A percentile compares a stretch with the other conserved stretches of the same genome.
Evolutionary conservation across 2,888 invertebrate species (phyloP).

Genomic region (Ctena decussata): DNA sequence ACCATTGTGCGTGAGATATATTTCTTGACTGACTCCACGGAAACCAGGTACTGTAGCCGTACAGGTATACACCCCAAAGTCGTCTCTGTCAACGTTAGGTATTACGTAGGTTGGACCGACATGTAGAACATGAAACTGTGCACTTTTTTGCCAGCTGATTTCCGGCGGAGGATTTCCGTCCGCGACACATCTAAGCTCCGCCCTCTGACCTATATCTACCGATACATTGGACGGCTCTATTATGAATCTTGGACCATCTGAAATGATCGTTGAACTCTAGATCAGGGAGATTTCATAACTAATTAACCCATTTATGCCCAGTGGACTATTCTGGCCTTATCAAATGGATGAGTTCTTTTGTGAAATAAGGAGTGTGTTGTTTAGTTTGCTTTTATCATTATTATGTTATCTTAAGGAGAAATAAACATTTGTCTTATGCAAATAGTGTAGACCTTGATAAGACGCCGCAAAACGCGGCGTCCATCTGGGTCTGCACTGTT

Average conservation of each 20-base stretch:
- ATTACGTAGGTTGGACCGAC: conserved; percentile 70
- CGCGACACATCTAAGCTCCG: conserved; percentile 94
- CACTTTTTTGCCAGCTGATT: conserved; percentile 91
- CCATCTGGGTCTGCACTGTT: too few species aligned
- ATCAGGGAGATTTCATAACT: too few species aligned
- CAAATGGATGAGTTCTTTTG: too few species aligned
- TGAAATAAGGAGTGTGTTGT: too few species aligned
- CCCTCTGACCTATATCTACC: conserved; percentile 93
- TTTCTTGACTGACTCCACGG: conserved; percentile 94
- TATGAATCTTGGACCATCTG: conserved; percentile 85
- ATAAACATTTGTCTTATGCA: too few species aligned
- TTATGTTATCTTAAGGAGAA: too few species aligned
- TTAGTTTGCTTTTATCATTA: too few species aligned
- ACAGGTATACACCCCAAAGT: conserved; percentile 95
- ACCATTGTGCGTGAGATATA: conserved; percentile 93
- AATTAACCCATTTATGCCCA: too few species aligned
- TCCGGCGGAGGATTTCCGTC: conserved; percentile 96
- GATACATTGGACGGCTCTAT: conserved; percentile 78
- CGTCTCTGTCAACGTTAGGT: conserved; percentile 88
- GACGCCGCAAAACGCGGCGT: too few species aligned
- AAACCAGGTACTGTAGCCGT: conserved; percentile 96
- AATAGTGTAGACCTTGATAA: too few species aligned
- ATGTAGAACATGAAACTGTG: conserved; percentile 69
- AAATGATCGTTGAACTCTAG: too few species aligned
- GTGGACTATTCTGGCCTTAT: too few species aligned